Evolutionary conservation across 2,888 invertebrate species (phyloP).

Genomic region (Stratiomys singularior): DNA sequence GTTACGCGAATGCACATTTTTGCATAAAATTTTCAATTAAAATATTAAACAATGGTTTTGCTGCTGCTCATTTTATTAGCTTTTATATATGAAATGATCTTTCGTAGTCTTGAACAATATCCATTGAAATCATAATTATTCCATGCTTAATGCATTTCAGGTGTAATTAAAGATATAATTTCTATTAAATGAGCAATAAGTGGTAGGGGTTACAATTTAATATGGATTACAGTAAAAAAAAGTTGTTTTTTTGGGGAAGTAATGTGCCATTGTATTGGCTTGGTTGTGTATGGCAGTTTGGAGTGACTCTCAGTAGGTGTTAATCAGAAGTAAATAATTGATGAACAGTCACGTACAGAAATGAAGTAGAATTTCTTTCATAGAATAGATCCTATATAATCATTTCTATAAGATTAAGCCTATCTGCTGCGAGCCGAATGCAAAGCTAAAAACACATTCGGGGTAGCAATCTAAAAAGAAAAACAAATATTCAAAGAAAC

Average conservation of each 20-base stretch:
- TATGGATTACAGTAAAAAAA: slow-evolving; percentile 1
- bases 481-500: too few relatives aligned
- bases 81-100: not conserved
- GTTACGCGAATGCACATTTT: not conserved
- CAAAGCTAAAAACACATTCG: too few relatives aligned
- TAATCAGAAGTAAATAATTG: not conserved
- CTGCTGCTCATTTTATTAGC: not conserved
- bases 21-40: not conserved
- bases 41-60: not conserved
- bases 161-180: not conserved
- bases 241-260: slow-evolving; percentile 10
- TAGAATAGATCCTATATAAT: too few relatives aligned
- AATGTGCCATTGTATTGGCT: not conserved
- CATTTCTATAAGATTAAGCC: too few relatives aligned
- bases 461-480: too few relatives aligned
- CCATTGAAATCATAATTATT: not conserved
- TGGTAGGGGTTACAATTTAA: not conserved
- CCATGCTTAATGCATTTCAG: slow-evolving; percentile 30
- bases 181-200: not conserved
- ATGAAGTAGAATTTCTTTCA: too few relatives aligned
- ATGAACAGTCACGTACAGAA: too few relatives aligned
- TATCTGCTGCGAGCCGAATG: too few relatives aligned
- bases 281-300: slow-evolving; percentile 1
- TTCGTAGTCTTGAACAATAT: not conserved
- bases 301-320: not conserved